A percentile compares a stretch with the other conserved stretches of the same genome.
phyloP scores from a whole-genome alignment of 2,113 vertebrate genomes.

The Gadus macrocephalus region DNA sequence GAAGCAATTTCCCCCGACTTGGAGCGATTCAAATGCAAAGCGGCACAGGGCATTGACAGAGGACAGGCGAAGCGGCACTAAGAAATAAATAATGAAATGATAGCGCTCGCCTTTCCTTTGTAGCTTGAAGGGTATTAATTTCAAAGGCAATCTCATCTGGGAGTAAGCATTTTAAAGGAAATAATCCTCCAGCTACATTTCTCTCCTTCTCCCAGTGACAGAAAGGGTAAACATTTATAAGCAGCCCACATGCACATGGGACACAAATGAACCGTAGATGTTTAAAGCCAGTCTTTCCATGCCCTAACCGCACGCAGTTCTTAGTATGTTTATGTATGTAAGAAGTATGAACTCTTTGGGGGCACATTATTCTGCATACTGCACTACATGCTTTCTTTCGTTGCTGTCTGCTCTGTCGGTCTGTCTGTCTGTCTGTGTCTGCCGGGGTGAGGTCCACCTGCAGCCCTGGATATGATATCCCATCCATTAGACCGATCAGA shows the following conservation, averaged over 20 bases:
- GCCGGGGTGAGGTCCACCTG: too few species aligned
- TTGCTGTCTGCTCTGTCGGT: too few species aligned
- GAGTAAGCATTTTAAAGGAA: conserved; percentile 38
- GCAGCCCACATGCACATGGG: too few species aligned
- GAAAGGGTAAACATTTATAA: conserved; percentile 17
- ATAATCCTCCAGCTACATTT: conserved; percentile 45
- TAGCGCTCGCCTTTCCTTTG: conserved; percentile 27
- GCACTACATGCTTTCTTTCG: too few species aligned
- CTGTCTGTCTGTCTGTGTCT: too few species aligned
- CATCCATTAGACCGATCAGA: conserved; percentile 20
- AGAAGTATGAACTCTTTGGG: too few species aligned
- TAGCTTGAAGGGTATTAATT: conserved; percentile 36
- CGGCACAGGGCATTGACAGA: conserved; percentile 26
- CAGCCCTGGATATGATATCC: too few species aligned
- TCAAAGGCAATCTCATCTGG: conserved; percentile 37
- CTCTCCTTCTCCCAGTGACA: conserved; percentile 13
- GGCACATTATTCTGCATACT: too few species aligned
- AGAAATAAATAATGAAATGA: conserved; percentile 38
- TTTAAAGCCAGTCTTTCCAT: too few species aligned
- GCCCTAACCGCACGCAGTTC: too few species aligned
- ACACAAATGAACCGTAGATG: too few species aligned
- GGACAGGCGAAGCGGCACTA: conserved; percentile 7
- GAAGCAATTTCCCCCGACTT: conserved; percentile 45
- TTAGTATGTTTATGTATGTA: too few species aligned
- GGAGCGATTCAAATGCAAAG: conserved; percentile 51